phyloP scores from a whole-genome alignment of 1,140 invertebrate genomes.

The Rhagoletis zephyria region DNA sequence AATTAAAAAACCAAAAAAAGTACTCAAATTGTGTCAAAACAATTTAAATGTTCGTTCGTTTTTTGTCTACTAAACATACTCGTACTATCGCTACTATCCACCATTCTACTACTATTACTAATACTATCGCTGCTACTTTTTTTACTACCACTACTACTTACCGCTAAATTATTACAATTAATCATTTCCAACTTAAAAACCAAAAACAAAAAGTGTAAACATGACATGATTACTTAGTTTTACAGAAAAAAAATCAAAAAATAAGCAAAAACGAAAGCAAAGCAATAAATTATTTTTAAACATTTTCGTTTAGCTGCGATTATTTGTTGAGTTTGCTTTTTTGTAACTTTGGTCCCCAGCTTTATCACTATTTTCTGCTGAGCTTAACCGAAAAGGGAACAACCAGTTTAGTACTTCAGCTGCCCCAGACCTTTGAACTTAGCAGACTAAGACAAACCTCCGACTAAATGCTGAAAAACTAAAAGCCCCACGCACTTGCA shows the following conservation, averaged over 20 bases:
- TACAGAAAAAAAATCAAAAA: neutral
- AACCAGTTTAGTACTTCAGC: too few species aligned
- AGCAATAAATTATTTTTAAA: slow-evolving; percentile 5
- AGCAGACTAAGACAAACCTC: too few species aligned
- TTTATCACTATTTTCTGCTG: slow-evolving; percentile 4
- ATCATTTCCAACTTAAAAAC: slow-evolving; percentile 19
- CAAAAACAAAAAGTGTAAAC: slow-evolving; percentile 1
- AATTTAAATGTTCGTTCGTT: slow-evolving; percentile 50
- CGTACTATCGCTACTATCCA: slow-evolving; percentile 53
- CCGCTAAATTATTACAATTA: slow-evolving; percentile 45
- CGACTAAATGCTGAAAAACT: too few species aligned
- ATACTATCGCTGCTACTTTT: slow-evolving; percentile 45
- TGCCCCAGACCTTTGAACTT: too few species aligned
- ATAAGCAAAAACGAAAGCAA: neutral
- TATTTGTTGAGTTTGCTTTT: slow-evolving; percentile 46
- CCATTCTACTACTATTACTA: slow-evolving; percentile 53
- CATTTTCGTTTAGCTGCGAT: slow-evolving; percentile 39
- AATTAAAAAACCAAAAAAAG: slow-evolving; percentile 18
- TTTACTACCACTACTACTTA: slow-evolving; percentile 17
- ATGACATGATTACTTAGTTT: neutral
- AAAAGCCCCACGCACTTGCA: too few species aligned
- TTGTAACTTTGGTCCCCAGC: neutral
- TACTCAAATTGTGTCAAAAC: slow-evolving; percentile 9
- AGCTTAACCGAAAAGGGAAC: neutral
- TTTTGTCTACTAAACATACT: slow-evolving; percentile 53